Evolutionary conservation across 2,888 invertebrate species (phyloP), one percentile per base, ranked within the genome.

Genomic region (Ormia ochracea): DNA sequence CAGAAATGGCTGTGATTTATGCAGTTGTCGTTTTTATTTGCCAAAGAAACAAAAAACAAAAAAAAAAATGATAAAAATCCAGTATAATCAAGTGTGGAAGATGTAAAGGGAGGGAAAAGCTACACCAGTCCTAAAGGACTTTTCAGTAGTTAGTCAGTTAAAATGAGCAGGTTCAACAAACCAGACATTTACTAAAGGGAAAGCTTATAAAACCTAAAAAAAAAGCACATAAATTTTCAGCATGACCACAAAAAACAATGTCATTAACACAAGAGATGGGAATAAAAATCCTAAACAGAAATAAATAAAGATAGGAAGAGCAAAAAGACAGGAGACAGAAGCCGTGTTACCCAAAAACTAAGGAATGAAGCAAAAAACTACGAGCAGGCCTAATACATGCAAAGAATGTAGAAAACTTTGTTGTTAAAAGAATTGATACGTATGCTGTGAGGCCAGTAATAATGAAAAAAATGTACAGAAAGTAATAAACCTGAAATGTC

Each of bases 141-240:
- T 61, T 61, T 23, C 3, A 50, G 38, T n/a, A 59, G 45, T 52
- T 61, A 66, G 59, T 48, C 52, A 17, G 26, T 21, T 19, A 50
- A 61, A 19, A 9, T 31, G 26, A 45, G 23, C 66, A 72, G 54
- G 80, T 72, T 80, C 80, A 80, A 80, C 76, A 76, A 80, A 80
- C 80, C 80, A 80, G 76, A 80, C 80, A 72, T 31, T 66, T 12
- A 26, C 28, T n/a, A 48, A 36, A 28, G 54, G 41, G 45, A 54
- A 52, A 17, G 21, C 38, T 21, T 17, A 36, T 17, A 3, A 54
- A 33, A 45, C 45, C 6, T 28, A 48, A 50, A 59, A 68, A 61
- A 4, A 73, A 41, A 31, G 58, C 36, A 45, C 52, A 43, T 41
- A 63, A 65, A 66, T 19, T 69, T 79, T 74, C 9, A 52, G 59